phyloP scores from a whole-genome alignment of 2,797 vertebrate genomes.

The Brachyrhaphis roseni region DNA sequence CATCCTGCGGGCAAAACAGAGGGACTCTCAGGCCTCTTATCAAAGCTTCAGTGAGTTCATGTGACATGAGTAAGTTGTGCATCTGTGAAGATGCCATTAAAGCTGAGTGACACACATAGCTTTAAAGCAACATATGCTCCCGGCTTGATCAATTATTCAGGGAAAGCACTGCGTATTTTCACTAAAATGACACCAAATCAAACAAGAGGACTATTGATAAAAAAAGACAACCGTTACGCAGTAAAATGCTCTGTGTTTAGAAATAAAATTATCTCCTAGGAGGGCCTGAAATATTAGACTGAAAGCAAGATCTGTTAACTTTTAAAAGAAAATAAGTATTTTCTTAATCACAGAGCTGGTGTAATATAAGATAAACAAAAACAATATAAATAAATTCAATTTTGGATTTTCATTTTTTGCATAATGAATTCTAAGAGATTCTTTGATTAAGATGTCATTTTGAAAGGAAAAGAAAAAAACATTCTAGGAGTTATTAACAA shows the following conservation, averaged over 20 bases:
- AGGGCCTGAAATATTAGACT: not conserved
- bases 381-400: not conserved
- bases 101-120: not conserved
- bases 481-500: not conserved
- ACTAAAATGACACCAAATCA: not conserved
- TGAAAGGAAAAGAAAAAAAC: not conserved
- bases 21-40: not conserved
- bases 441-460: not conserved
- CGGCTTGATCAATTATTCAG: not conserved
- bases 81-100: not conserved
- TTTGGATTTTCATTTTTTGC: not conserved
- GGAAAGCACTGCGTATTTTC: not conserved
- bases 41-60: not conserved
- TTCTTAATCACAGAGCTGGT: not conserved
- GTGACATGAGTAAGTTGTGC: not conserved
- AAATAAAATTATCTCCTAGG: not conserved
- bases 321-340: not conserved
- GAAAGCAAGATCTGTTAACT: not conserved
- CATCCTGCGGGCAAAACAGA: constrained; percentile 6
- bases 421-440: not conserved
- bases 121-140: constrained; percentile 1
- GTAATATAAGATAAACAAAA: not conserved
- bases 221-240: not conserved
- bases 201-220: not conserved
- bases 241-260: not conserved